phyloP scores from a whole-genome alignment of 1,140 invertebrate genomes.

The Linepithema humile region DNA sequence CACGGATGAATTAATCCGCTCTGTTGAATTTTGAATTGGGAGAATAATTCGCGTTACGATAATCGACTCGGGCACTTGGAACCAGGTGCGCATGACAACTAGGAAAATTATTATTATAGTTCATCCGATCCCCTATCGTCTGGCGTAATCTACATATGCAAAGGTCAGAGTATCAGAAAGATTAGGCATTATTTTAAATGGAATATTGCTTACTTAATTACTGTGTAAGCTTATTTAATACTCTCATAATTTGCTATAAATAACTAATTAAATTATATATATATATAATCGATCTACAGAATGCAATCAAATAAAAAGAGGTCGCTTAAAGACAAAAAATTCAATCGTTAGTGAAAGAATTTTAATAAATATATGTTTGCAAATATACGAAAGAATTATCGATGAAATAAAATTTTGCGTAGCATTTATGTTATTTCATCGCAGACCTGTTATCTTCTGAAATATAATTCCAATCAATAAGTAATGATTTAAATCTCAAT shows the following conservation, averaged over 20 bases:
- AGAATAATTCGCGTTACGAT: slow-evolving; percentile 1
- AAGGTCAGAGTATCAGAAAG: not conserved
- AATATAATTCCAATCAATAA: not conserved
- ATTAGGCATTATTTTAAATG: not conserved
- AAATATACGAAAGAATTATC: too few species aligned
- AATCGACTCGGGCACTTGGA: slow-evolving; percentile 11
- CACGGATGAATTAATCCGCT: slow-evolving; percentile 22
- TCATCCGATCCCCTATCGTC: not conserved
- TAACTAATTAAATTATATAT: not conserved
- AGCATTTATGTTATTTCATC: not conserved
- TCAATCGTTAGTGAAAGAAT: not conserved
- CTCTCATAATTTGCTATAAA: not conserved
- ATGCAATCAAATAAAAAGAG: not conserved
- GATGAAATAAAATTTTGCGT: not conserved
- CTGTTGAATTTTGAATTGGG: slow-evolving; percentile 19
- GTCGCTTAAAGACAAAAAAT: not conserved
- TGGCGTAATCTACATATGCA: not conserved
- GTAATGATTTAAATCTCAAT: not conserved
- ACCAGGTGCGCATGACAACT: not conserved
- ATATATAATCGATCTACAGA: not conserved
- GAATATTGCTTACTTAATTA: not conserved
- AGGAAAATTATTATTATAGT: slow-evolving; percentile 2
- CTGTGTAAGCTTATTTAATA: not conserved
- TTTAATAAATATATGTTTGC: not conserved
- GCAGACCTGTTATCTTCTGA: not conserved